Percentiles rank a stretch among this genome's conserved stretches.
Evolutionary conservation across 1,140 invertebrate species (phyloP).

Genomic region (Cydia strobilella): DNA sequence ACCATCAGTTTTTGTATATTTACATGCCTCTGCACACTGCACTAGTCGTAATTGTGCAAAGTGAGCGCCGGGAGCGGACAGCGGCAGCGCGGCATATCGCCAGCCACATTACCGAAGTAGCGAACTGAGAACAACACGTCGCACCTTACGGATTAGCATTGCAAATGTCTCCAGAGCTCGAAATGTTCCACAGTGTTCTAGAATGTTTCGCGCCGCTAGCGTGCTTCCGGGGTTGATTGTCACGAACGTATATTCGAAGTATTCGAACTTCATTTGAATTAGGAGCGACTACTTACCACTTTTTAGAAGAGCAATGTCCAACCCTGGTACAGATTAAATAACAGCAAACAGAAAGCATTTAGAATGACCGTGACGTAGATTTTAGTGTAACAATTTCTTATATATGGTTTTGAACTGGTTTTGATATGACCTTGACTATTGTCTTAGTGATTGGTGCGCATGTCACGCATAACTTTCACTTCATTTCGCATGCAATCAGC

Average conservation of each 20-base stretch:
- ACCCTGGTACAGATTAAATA: too few species aligned
- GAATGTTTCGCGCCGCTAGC: constrained; percentile 10
- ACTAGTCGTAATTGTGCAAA: constrained; percentile 10
- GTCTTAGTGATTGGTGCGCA: too few species aligned
- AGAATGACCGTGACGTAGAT: too few species aligned
- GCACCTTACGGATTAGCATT: constrained; percentile 15
- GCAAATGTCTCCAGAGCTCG: constrained; percentile 8
- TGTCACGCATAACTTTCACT: too few species aligned
- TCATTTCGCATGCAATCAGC: too few species aligned
- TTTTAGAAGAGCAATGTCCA: too few species aligned
- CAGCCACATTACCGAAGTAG: constrained; percentile 16
- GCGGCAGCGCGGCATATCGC: constrained; percentile 12
- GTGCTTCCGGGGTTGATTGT: constrained; percentile 7
- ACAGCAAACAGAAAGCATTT: too few species aligned
- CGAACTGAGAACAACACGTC: constrained; percentile 20
- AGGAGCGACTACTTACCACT: too few species aligned
- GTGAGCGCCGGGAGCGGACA: background rate
- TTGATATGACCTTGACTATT: too few species aligned
- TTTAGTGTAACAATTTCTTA: too few species aligned
- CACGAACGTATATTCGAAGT: too few species aligned
- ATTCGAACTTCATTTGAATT: background rate
- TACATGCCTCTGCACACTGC: background rate
- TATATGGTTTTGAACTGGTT: too few species aligned
- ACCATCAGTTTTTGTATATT: background rate
- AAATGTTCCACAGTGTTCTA: background rate